These are phyloP conservation scores for Drosophila rufa DNA, from an alignment of 1,140 invertebrate genomes.

Conservation along the genomic window DNA sequence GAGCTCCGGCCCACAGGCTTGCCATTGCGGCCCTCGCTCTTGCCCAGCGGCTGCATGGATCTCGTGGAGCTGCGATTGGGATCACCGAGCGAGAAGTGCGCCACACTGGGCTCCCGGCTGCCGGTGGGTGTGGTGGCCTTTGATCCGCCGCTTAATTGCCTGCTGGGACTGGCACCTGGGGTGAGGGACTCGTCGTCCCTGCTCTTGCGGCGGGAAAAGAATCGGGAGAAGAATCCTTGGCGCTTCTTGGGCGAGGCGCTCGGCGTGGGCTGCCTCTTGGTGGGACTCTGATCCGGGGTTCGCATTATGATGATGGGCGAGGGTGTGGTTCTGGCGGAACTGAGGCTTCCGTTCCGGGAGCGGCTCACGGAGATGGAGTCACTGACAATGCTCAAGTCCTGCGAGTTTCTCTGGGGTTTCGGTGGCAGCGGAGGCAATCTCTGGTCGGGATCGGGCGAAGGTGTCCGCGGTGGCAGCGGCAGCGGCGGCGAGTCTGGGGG, in stretches of 20 bases:
- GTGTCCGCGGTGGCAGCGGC: slow-evolving; percentile 71
- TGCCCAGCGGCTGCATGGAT: slow-evolving; percentile 68
- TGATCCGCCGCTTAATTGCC: slow-evolving; percentile 23
- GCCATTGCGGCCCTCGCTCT: slow-evolving; percentile 58
- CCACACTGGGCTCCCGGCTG: slow-evolving; percentile 72
- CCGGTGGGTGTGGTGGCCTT: slow-evolving; percentile 58
- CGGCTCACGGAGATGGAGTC: slow-evolving; percentile 59
- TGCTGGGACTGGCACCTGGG: slow-evolving; percentile 21
- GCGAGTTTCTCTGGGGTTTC: slow-evolving; percentile 68
- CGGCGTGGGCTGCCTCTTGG: slow-evolving; percentile 84
- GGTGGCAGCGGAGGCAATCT: slow-evolving; percentile 71
- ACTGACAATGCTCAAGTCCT: slow-evolving; percentile 63
- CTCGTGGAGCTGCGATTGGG: slow-evolving; percentile 74
- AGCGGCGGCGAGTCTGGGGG: slow-evolving; percentile 63
- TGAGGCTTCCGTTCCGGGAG: slow-evolving; percentile 71
- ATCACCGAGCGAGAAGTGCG: slow-evolving; percentile 66
- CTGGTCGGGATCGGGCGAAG: slow-evolving; percentile 72
- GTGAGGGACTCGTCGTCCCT: slow-evolving; percentile 55
- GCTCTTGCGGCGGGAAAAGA: slow-evolving; percentile 87
- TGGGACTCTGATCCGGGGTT: slow-evolving; percentile 84
- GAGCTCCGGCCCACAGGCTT: slow-evolving; percentile 87
- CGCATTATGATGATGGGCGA: slow-evolving; percentile 85
- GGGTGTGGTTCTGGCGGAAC: slow-evolving; percentile 81
- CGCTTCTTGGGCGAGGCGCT: slow-evolving; percentile 86
- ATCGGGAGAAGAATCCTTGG: slow-evolving; percentile 88